Percentiles rank a stretch among this genome's conserved stretches.
phyloP scores from a whole-genome alignment of 2,113 vertebrate genomes.

The Fregata magnificens region DNA sequence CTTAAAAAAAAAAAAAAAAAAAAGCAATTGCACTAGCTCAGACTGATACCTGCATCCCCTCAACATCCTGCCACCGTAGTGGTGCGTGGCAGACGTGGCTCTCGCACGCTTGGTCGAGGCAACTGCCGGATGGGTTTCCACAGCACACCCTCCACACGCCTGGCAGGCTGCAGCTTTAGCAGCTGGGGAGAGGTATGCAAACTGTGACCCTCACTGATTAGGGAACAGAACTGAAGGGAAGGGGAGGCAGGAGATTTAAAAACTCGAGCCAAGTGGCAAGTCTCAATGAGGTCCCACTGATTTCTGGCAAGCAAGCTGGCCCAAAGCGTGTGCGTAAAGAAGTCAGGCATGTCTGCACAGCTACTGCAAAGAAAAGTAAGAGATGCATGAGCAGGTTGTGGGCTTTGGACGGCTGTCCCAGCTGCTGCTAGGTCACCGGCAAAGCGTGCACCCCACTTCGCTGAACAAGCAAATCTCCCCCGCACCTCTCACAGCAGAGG shows the following conservation, averaged over 20 bases:
- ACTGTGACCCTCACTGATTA: neutral
- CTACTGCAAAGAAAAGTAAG: neutral
- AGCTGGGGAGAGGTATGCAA: neutral
- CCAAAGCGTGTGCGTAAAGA: neutral
- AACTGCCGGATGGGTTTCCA: neutral
- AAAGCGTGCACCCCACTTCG: neutral
- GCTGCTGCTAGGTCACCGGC: neutral
- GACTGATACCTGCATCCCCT: neutral
- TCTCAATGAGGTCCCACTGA: neutral
- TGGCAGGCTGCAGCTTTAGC: neutral
- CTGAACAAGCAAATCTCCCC: neutral
- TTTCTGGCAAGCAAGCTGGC: neutral
- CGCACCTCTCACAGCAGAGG: neutral
- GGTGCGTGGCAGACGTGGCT: neutral
- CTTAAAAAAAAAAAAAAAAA: too few species aligned
- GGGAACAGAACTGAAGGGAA: neutral
- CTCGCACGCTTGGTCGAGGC: fast-evolving
- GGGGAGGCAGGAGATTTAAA: neutral
- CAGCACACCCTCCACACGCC: neutral
- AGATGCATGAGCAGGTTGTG: neutral
- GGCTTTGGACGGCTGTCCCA: neutral
- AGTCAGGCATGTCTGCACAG: neutral
- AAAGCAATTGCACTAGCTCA: neutral
- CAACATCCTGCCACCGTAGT: fast-evolving
- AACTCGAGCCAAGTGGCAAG: neutral